Conservation (phyloP, 2,888 invertebrate species). For the Pantelozetes paolii region DNA sequence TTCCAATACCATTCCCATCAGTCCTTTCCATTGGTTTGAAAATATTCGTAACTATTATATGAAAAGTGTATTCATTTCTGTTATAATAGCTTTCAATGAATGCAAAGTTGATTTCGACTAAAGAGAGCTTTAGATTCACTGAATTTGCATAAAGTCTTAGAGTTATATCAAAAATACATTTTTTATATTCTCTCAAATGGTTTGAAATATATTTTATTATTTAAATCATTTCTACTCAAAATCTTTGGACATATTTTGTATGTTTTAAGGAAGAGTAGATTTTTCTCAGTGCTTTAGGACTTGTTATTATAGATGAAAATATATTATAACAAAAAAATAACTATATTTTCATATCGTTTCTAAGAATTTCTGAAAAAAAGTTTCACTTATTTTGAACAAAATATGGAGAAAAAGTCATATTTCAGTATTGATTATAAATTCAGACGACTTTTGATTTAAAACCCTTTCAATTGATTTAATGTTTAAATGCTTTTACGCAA, state of each 20-base stretch:
- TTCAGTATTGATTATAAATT: neutral
- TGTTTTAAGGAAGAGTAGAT: too few relatives aligned
- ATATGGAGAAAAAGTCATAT: too few relatives aligned
- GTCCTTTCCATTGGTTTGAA: neutral
- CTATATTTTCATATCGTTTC: too few relatives aligned
- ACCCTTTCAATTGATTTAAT: neutral
- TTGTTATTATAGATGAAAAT: too few relatives aligned
- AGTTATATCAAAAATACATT: neutral
- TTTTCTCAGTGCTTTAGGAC: too few relatives aligned
- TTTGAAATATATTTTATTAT: slow-evolving; percentile 4
- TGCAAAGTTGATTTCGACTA: neutral
- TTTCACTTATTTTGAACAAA: too few relatives aligned
- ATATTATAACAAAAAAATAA: too few relatives aligned
- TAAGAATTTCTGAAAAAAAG: too few relatives aligned
- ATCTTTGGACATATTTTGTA: too few relatives aligned
- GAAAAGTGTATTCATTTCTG: slow-evolving; percentile 19
- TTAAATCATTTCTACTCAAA: neutral
- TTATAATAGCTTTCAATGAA: slow-evolving; percentile 9
- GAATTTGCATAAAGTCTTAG: slow-evolving; percentile 1
- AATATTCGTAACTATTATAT: slow-evolving; percentile 5
- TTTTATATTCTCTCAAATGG: neutral
- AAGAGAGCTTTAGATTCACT: neutral
- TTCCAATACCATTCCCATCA: neutral
- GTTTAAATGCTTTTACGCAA: neutral
- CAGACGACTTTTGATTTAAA: neutral